Conservation (phyloP, 2,113 vertebrate species). For the Epinephelus cyanopodus region DNA sequence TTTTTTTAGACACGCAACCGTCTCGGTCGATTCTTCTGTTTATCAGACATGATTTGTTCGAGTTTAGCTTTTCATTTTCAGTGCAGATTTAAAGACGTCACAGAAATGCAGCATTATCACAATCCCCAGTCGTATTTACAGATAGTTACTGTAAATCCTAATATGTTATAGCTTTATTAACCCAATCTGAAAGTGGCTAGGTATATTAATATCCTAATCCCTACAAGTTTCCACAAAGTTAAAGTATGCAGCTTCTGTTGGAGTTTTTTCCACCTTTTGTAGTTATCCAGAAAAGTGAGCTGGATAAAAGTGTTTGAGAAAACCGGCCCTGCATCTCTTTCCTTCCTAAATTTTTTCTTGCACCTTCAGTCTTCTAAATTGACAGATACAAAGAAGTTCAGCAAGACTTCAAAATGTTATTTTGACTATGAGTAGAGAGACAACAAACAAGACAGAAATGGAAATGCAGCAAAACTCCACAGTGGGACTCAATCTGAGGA, state of each 20-base stretch:
- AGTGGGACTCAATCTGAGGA: background rate
- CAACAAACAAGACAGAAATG: background rate
- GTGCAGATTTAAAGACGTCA: conserved; percentile 26
- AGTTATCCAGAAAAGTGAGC: background rate
- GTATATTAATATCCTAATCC: background rate
- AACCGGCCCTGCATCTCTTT: background rate
- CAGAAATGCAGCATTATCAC: background rate
- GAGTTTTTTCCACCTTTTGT: background rate
- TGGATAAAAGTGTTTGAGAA: background rate
- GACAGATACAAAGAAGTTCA: background rate
- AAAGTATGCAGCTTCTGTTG: background rate
- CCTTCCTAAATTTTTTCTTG: background rate
- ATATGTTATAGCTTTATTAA: conserved; percentile 4
- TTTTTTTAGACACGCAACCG: conserved; percentile 29
- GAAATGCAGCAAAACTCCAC: background rate
- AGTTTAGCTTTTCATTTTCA: conserved; percentile 48
- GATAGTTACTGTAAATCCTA: conserved; percentile 6
- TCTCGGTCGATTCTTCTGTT: conserved; percentile 49
- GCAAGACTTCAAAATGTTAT: background rate
- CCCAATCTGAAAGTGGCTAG: background rate
- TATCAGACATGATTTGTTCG: conserved; percentile 48
- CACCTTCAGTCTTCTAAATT: too few species aligned
- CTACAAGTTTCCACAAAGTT: background rate
- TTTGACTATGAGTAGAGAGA: background rate
- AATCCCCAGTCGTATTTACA: conserved; percentile 12